A percentile compares a stretch with the other conserved stretches of the same genome.
phyloP scores from a whole-genome alignment of 2,797 vertebrate genomes.

The Linurgus olivaceus region DNA sequence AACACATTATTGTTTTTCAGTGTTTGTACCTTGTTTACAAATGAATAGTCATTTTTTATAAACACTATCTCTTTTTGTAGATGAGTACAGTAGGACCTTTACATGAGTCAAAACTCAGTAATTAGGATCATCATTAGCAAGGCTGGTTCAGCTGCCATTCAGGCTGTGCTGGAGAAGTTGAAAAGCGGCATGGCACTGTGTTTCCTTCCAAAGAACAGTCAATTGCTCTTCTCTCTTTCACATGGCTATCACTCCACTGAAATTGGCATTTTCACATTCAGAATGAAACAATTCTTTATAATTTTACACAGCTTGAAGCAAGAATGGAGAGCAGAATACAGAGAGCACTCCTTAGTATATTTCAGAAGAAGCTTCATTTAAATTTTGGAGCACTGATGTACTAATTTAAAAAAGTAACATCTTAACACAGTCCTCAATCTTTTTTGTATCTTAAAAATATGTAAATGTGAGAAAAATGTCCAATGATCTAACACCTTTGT shows the following conservation, averaged over 20 bases:
- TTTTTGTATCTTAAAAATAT: neutral
- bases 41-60: neutral
- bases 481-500: neutral
- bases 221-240: neutral
- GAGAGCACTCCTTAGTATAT: neutral
- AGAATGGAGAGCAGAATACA: neutral
- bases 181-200: neutral
- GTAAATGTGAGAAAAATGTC: neutral
- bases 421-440: neutral
- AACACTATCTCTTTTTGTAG: neutral
- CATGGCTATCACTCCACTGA: neutral
- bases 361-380: neutral
- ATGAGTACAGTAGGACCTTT: neutral
- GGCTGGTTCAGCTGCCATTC: neutral
- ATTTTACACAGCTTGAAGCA: neutral
- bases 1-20: neutral
- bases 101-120: neutral
- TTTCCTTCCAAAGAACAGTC: neutral
- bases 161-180: neutral
- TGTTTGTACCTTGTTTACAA: neutral
- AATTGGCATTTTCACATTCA: neutral
- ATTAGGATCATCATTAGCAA: neutral
- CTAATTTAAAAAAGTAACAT: neutral
- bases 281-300: neutral
- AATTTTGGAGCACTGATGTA: neutral